phyloP scores from a whole-genome alignment of 2,113 vertebrate species.

The Trichomycterus rosablanca region DNA sequence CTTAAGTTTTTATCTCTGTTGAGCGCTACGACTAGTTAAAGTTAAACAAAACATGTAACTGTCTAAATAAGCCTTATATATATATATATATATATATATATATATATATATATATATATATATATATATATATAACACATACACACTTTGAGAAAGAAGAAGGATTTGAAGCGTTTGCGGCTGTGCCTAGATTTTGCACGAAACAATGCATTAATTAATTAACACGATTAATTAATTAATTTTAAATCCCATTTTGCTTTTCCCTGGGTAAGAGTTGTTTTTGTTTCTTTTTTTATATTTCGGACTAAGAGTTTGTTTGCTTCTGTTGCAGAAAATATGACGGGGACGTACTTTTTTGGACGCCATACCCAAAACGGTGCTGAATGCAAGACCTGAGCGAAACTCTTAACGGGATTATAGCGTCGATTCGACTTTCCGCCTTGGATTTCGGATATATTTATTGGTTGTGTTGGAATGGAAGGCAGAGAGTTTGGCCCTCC shows the following conservation, averaged over 20 bases:
- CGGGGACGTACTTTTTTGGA: constrained; percentile 61
- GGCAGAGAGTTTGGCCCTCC: constrained; percentile 90
- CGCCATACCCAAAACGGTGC: constrained; percentile 60
- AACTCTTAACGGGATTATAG: constrained; percentile 74
- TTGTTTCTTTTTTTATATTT: too few relatives aligned
- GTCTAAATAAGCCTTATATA: background rate
- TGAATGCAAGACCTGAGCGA: constrained; percentile 62
- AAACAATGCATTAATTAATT: too few relatives aligned
- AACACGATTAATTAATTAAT: too few relatives aligned
- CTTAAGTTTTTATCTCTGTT: background rate
- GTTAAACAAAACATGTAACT: background rate
- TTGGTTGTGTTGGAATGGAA: constrained; percentile 77
- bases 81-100: background rate
- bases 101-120: background rate
- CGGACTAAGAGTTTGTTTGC: constrained; percentile 29
- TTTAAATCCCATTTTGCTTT: too few relatives aligned
- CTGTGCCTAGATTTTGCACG: too few relatives aligned
- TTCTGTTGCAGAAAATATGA: constrained; percentile 69
- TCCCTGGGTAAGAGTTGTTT: too few relatives aligned
- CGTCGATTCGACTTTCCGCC: constrained; percentile 61
- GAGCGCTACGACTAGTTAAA: background rate
- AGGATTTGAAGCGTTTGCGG: too few relatives aligned
- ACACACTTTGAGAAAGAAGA: too few relatives aligned
- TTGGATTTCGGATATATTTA: constrained; percentile 75
- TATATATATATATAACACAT: too few relatives aligned